A percentile compares a stretch with the other conserved stretches of the same genome.
These are phyloP conservation scores for Ferdinandea cuprea DNA, from an alignment of 2,888 invertebrate species.

Conservation along the genomic window DNA sequence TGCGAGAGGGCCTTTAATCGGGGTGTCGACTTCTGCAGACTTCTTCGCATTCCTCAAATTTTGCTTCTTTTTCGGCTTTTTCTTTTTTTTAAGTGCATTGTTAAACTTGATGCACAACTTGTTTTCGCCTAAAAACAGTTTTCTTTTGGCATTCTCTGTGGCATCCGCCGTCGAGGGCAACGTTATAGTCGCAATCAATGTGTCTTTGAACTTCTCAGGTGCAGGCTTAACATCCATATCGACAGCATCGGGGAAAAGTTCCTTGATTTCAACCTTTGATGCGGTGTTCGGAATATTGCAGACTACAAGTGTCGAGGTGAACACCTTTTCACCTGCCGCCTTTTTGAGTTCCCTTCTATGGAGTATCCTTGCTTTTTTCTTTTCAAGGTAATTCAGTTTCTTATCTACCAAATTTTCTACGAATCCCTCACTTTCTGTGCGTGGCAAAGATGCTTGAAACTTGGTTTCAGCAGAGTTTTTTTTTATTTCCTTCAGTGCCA, in stretches of 20 bases:
- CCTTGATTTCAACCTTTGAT: slow-evolving; percentile 77
- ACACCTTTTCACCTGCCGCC: slow-evolving; percentile 72
- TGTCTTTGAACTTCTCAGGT: slow-evolving; percentile 76
- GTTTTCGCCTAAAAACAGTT: slow-evolving; percentile 76
- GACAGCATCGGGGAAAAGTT: slow-evolving; percentile 79
- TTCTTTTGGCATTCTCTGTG: slow-evolving; percentile 76
- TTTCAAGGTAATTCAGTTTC: slow-evolving; percentile 77
- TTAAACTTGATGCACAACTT: slow-evolving; percentile 78
- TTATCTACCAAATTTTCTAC: slow-evolving; percentile 77
- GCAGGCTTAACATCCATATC: slow-evolving; percentile 79
- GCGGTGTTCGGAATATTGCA: slow-evolving; percentile 79
- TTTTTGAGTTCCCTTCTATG: slow-evolving; percentile 78
- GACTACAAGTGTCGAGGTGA: slow-evolving; percentile 79
- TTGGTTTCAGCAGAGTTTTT: slow-evolving; percentile 75
- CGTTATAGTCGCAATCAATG: slow-evolving; percentile 78
- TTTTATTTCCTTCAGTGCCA: slow-evolving; percentile 60
- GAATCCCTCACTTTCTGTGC: slow-evolving; percentile 78
- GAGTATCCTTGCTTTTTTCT: slow-evolving; percentile 76
- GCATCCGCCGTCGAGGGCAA: slow-evolving; percentile 79
- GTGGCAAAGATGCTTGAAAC: slow-evolving; percentile 78
- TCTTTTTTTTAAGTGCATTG: slow-evolving; percentile 29
- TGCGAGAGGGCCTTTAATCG: neutral
- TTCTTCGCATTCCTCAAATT: neutral
- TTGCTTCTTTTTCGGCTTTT: neutral
- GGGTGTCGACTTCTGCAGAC: neutral